Conservation (phyloP, 2,888 invertebrate genomes). For the Diloba caeruleocephala region DNA sequence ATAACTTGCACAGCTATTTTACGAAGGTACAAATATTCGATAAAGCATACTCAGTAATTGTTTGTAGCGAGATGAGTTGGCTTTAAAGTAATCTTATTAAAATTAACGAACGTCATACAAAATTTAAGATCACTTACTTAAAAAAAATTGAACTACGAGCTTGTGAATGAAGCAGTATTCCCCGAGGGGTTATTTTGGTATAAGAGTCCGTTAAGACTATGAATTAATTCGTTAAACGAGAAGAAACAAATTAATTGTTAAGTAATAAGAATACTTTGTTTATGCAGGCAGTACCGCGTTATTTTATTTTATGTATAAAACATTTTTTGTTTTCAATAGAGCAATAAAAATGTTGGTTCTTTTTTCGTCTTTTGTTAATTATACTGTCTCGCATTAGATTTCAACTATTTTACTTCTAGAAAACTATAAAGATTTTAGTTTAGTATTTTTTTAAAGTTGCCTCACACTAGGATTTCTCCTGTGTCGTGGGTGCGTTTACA, state of each 20-base stretch:
- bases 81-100: conserved; percentile 51
- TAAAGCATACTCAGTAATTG: conserved; percentile 40
- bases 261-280: conserved; percentile 45
- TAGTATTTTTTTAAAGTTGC: too few species aligned
- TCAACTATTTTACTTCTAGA: too few species aligned
- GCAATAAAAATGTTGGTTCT: too few species aligned
- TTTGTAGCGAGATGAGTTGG: conserved; percentile 40
- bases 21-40: conserved; percentile 29
- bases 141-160: conserved; percentile 35
- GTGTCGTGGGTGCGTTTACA: too few species aligned
- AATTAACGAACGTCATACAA: conserved; percentile 55
- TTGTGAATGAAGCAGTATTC: conserved; percentile 47
- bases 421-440: too few species aligned
- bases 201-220: conserved; percentile 49
- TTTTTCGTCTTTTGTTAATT: too few species aligned
- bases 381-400: neutral
- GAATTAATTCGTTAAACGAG: conserved; percentile 51
- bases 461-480: too few species aligned
- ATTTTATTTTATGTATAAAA: conserved; percentile 19
- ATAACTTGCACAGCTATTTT: conserved; percentile 17
- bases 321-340: too few species aligned
- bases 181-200: conserved; percentile 40
- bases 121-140: conserved; percentile 49
- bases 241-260: conserved; percentile 51
- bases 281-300: conserved; percentile 17